A percentile compares a stretch with the other conserved stretches of the same genome.
These are phyloP conservation scores for Ciona savignyi DNA, from an alignment of 23 tunicate genomes.

Conservation along the genomic window DNA sequence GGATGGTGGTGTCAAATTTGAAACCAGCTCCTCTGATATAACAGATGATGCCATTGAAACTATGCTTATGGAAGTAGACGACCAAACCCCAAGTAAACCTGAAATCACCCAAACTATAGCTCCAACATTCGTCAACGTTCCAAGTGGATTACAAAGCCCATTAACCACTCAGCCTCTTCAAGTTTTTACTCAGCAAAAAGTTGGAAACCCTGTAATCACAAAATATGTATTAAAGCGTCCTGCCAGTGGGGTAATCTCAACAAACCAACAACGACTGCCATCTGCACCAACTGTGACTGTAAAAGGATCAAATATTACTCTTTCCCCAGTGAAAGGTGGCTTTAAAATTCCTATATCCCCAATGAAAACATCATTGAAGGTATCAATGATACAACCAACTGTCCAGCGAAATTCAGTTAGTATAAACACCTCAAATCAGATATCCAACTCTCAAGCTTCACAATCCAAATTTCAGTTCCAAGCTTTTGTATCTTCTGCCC, in stretches of 20 bases:
- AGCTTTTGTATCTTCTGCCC: slow-evolving; percentile 13
- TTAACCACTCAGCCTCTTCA: slow-evolving; percentile 24
- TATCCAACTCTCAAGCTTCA: background rate
- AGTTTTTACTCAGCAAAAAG: slow-evolving; percentile 22
- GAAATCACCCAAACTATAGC: background rate
- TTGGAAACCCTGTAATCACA: slow-evolving; percentile 2
- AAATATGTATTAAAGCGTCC: slow-evolving; percentile 24
- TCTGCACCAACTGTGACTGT: slow-evolving; percentile 11
- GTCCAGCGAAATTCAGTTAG: slow-evolving; percentile 9
- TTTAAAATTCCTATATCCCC: slow-evolving; percentile 87
- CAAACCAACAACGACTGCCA: background rate
- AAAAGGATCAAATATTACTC: slow-evolving; percentile 13
- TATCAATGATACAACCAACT: slow-evolving; percentile 46
- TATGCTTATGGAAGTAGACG: slow-evolving; percentile 22
- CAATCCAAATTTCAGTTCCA: slow-evolving; percentile 43
- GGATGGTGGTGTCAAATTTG: background rate
- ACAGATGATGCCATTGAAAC: slow-evolving; percentile 63
- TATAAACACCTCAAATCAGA: background rate
- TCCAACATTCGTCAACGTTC: background rate
- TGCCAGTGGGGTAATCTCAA: background rate
- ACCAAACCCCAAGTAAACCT: background rate
- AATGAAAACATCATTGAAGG: slow-evolving; percentile 55
- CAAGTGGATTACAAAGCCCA: background rate
- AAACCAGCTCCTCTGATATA: slow-evolving; percentile 7
- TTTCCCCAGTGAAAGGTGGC: slow-evolving; percentile 48